Evolutionary conservation across 2,888 invertebrate genomes (phyloP).

Genomic region (Trachelus troglodyta): DNA sequence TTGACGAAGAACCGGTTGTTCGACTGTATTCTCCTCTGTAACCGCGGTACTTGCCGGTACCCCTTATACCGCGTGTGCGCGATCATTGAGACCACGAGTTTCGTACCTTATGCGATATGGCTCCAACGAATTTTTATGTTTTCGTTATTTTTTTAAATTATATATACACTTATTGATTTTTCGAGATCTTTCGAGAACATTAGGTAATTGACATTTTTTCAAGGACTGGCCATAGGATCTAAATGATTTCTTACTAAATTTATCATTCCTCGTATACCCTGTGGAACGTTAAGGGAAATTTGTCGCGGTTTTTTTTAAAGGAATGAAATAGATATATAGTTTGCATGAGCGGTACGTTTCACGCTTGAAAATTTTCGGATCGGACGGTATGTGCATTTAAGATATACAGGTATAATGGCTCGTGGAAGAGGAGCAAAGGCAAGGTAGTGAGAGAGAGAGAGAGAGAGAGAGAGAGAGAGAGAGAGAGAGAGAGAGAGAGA

Average conservation of each 20-base stretch:
- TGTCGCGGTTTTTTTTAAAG: neutral
- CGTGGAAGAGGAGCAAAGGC: neutral
- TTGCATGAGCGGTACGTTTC: neutral
- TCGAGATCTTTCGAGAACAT: too few relatives aligned
- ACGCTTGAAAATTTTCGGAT: neutral
- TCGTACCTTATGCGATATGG: neutral
- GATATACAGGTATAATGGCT: neutral
- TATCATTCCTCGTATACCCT: neutral
- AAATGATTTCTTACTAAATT: neutral
- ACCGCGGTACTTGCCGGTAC: neutral
- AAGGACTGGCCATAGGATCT: neutral
- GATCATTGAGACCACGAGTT: neutral
- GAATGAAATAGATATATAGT: neutral
- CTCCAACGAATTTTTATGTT: neutral
- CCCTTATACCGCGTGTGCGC: neutral
- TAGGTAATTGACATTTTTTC: too few relatives aligned
- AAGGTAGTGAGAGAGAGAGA: neutral
- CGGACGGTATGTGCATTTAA: neutral
- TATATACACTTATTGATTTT: neutral
- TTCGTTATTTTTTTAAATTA: neutral
- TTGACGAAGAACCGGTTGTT: constrained; percentile 32
- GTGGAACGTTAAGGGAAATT: neutral
- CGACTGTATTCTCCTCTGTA: neutral
- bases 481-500: too few relatives aligned
- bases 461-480: too few relatives aligned